These are phyloP conservation scores for Oreonectes daqikongensis DNA, from an alignment of 2,797 vertebrate genomes.

Conservation along the genomic window DNA sequence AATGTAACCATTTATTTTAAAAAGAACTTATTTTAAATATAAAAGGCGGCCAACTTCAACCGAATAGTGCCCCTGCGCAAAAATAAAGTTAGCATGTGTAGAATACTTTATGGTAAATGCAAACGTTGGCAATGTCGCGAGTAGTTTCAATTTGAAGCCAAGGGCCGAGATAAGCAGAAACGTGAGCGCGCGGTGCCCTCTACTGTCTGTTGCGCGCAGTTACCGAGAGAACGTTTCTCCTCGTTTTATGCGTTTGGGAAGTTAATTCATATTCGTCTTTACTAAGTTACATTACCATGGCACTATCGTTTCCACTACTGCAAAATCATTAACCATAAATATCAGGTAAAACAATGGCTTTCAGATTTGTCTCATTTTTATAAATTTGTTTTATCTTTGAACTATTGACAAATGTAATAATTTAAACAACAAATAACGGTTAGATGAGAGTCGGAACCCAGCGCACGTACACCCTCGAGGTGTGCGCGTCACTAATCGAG, in stretches of 20 bases:
- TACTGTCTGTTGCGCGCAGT: slow-evolving; percentile 6
- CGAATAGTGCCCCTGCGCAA: too few relatives aligned
- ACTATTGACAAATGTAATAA: too few relatives aligned
- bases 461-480: not conserved
- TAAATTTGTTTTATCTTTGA: not conserved
- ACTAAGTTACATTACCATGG: not conserved
- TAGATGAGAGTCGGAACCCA: too few relatives aligned
- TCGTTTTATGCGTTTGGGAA: not conserved
- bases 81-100: not conserved
- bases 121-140: not conserved
- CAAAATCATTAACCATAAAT: not conserved
- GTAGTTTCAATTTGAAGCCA: not conserved
- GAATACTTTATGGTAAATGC: not conserved
- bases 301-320: not conserved
- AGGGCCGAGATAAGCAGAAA: not conserved
- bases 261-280: not conserved
- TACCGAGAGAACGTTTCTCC: not conserved
- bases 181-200: slow-evolving; percentile 23
- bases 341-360: not conserved
- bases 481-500: not conserved
- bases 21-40: not conserved
- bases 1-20: too few relatives aligned
- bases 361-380: not conserved
- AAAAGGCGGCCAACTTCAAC: not conserved
- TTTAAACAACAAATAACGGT: too few relatives aligned